Base-by-base conservation (phyloP, 1,140 invertebrate genomes). In the Sminthurinus signatus region DNA sequence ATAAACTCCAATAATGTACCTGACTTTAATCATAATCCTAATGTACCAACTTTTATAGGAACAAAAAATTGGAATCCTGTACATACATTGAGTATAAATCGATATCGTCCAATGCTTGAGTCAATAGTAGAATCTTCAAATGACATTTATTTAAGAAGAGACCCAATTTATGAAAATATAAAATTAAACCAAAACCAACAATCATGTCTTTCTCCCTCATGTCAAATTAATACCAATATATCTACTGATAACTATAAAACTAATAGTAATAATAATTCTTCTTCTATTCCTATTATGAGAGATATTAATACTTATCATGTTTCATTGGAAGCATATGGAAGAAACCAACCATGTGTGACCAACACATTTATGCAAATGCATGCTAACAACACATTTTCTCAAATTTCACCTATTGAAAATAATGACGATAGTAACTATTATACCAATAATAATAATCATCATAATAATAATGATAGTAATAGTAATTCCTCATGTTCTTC, bases 331-430 rank as follows among this genome's bases (percentile, higher is more conserved):
- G 44, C 23, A 14, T 48, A 48, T 19, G 10, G 46, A 5, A 48
- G 46, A 10, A 19, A 23, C 15, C 21, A 48, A 42, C 10, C 39
- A 14, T 8, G 46, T 10, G 46, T 8, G 60, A 67, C 65, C 65
- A 63, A 67, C 61, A 67, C 57, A 39, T 67, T 67, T 59, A 67
- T 62, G 56, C 65, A 36, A 25, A 55, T 59, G 32, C 50, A 62
- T 39, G 46, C n/a, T n/a, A n/a, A n/a, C n/a, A n/a, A n/a, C n/a
- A n/a, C n/a, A n/a, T n/a, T n/a, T n/a, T n/a, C n/a, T n/a, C n/a
- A n/a, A n/a, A n/a, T n/a, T n/a, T n/a, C n/a, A n/a, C 5, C 43
- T 27, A 25, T 21, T 21, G 44, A 44, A 5, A n/a, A 12, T 8
- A 25, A 43, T 46, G 43, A 44, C 5, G 8, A 27, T 23, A 15